phyloP scores from a whole-genome alignment of 2,888 invertebrate species.

The Andrena bicolor region DNA sequence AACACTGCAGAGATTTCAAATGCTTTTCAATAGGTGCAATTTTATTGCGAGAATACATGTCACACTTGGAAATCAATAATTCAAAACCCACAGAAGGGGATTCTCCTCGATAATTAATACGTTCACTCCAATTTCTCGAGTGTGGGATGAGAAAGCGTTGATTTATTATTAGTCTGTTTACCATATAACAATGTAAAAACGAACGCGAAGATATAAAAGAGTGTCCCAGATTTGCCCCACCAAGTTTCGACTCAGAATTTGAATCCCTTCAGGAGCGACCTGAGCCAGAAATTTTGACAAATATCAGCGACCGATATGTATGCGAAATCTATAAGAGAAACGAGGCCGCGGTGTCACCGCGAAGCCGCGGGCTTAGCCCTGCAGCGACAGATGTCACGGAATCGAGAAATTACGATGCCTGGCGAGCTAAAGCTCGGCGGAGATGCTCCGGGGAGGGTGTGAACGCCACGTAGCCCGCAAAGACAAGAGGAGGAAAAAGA shows the following conservation, averaged over 20 bases:
- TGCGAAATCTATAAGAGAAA: constrained; percentile 33
- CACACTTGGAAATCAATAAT: too few species aligned
- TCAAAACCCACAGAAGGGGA: too few species aligned
- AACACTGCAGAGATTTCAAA: too few species aligned
- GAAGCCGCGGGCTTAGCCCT: constrained; percentile 41
- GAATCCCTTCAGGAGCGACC: constrained; percentile 2
- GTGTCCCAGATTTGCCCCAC: background rate
- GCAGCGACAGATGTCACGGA: constrained; percentile 52
- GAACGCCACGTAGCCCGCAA: constrained; percentile 49
- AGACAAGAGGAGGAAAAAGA: constrained; percentile 33
- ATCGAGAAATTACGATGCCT: constrained; percentile 62
- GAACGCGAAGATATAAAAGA: background rate
- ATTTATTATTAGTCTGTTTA: background rate
- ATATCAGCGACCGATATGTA: background rate
- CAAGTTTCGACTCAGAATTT: background rate
- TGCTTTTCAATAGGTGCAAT: too few species aligned
- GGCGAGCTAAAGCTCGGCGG: constrained; percentile 39
- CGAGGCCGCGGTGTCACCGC: constrained; percentile 34
- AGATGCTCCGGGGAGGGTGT: constrained; percentile 29
- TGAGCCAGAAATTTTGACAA: constrained; percentile 45
- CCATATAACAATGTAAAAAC: background rate
- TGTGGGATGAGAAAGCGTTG: too few species aligned
- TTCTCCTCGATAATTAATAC: too few species aligned
- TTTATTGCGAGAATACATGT: too few species aligned
- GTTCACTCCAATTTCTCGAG: too few species aligned